Evolutionary conservation across 2,797 vertebrate species (phyloP), one percentile per base, ranked within the genome.

Genomic region (Poeciliopsis presidionis): DNA sequence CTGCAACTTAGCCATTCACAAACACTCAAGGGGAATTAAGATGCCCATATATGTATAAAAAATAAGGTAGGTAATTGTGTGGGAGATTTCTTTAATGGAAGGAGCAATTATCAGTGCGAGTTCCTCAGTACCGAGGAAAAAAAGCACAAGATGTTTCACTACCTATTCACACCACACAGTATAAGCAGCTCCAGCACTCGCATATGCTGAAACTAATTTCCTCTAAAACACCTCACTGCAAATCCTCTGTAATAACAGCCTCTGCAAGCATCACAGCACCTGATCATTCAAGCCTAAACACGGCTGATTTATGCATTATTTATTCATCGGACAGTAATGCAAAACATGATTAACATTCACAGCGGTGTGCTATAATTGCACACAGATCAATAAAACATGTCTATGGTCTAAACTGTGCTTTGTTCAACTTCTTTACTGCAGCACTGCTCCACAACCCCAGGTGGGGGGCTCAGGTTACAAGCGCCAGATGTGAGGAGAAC

Each of bases 381-480:
- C 84, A 76, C 75, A 77, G 80, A 85, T 89, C 77, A 83, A 84
- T 83, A 83, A 82, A 87, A 81, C 53, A 79, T 49, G 61, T 86
- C 75, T 86, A 30, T 30, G 78, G 55, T 77, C 81, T 79, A 72
- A 87, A 84, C 75, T 59, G 59, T 39, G 81, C 85, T 89, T 88
- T 84, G 81, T 86, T 89, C 78, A 72, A 80, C 82, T 80, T 83
- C 75, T 87, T 87, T 76, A 85, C 83, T 84, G 79, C 76, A 81
- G 80, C 59, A 53, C 74, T 86, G 78, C 53, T 76, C 76, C 74
- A 5, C 81, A 81, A 89, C 86, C 89, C 89, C 90, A 92, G 89
- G 87, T 90, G 87, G 84, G 86, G 67, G 72, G 81, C 80, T 90
- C 79, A 75, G 73, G 87, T 87, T 93, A 90, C 84, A 87, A 79